These are phyloP conservation scores for Percina caprodes DNA, from an alignment of 2,113 vertebrate species.

Conservation along the genomic window DNA sequence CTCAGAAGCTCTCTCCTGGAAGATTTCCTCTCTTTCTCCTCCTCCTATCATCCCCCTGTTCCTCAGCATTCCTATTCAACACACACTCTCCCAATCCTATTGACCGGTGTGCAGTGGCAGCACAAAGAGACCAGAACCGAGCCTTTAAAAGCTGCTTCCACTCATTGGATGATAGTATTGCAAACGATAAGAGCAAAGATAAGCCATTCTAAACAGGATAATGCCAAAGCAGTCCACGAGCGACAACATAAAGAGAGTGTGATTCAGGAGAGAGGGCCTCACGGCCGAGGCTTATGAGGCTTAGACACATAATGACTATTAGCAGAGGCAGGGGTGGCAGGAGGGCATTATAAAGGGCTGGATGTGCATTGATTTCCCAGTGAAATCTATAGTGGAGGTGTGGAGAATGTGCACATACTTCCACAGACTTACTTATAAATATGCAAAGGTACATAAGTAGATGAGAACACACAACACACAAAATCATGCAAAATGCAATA, in stretches of 20 bases:
- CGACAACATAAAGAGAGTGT: constrained; percentile 44
- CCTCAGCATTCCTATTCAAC: constrained; percentile 62
- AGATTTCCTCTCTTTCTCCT: constrained; percentile 59
- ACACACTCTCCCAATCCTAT: constrained; percentile 50
- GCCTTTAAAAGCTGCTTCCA: constrained; percentile 47
- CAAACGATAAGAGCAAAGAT: constrained; percentile 59
- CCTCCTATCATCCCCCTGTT: constrained; percentile 20
- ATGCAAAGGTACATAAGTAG: constrained; percentile 28
- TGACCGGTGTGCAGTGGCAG: constrained; percentile 64
- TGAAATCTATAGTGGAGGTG: constrained; percentile 34
- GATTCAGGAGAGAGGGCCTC: constrained; percentile 46
- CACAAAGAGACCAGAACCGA: constrained; percentile 49
- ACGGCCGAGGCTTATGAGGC: constrained; percentile 41
- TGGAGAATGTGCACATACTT: constrained; percentile 18
- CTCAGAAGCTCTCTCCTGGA: constrained; percentile 64
- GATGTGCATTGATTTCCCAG: constrained; percentile 49
- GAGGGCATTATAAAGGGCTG: constrained; percentile 33
- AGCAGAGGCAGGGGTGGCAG: constrained; percentile 33
- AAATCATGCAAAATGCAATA: background rate
- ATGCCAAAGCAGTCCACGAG: constrained; percentile 21
- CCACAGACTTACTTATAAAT: background rate
- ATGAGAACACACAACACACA: background rate
- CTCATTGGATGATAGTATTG: constrained; percentile 56
- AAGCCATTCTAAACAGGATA: constrained; percentile 56
- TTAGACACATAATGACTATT: constrained; percentile 59